Conservation (phyloP, 2,113 vertebrate species). For the Myanophis thanlyinensis region DNA sequence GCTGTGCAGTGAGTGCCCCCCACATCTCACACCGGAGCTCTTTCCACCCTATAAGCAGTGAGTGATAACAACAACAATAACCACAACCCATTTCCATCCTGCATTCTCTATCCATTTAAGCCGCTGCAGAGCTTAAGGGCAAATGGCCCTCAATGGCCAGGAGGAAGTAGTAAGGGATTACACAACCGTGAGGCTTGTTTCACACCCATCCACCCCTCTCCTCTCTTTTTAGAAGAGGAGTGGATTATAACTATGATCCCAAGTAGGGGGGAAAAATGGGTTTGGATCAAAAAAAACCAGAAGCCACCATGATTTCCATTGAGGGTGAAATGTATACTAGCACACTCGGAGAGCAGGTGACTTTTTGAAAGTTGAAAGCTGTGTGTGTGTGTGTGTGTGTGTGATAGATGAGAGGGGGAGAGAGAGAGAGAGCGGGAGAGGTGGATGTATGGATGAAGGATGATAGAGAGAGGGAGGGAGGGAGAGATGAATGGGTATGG, state of each 20-base stretch:
- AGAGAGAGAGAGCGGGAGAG: no score
- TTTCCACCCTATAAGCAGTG: slow-evolving; percentile 60
- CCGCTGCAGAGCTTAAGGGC: neutral
- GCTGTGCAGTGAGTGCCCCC: neutral
- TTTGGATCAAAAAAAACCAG: no score
- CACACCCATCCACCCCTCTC: neutral
- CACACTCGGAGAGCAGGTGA: neutral
- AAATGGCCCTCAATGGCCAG: neutral
- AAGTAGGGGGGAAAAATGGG: no score
- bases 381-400: neutral
- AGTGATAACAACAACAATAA: slow-evolving; percentile 75
- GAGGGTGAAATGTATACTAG: neutral
- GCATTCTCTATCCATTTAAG: slow-evolving; percentile 47
- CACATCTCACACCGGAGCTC: slow-evolving; percentile 39
- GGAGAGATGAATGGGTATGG: no score
- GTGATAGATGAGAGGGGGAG: no score
- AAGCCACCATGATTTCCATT: no score
- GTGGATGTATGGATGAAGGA: no score
- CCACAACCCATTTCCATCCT: no score
- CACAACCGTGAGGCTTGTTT: neutral
- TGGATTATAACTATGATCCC: neutral
- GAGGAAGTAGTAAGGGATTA: neutral
- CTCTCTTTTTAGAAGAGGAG: neutral
- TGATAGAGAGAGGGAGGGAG: no score
- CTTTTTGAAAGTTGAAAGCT: neutral